phyloP scores from a whole-genome alignment of 2,888 invertebrate species.

The Ptilodon capucinus region DNA sequence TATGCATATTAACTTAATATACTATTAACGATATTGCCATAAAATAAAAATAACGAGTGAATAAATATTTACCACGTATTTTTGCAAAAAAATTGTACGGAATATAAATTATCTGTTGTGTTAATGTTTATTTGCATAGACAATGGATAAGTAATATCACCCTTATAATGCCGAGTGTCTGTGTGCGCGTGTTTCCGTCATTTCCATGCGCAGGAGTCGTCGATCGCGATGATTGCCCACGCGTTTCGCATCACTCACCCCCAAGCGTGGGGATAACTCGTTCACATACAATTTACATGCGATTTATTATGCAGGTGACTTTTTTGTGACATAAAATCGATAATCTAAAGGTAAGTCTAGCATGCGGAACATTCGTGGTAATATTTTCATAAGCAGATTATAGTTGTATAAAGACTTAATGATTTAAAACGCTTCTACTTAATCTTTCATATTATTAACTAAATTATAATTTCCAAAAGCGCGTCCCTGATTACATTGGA shows the following conservation, averaged over 20 bases:
- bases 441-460: too few relatives aligned
- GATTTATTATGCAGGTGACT: conserved; percentile 58
- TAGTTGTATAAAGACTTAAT: conserved; percentile 4
- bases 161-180: conserved; percentile 20
- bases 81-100: conserved; percentile 46
- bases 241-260: conserved; percentile 81
- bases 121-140: conserved; percentile 70
- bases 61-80: conserved; percentile 31
- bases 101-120: conserved; percentile 51
- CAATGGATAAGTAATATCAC: conserved; percentile 66
- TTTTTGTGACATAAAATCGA: conserved; percentile 62
- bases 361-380: conserved; percentile 23
- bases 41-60: conserved; percentile 27
- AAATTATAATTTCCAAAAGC: too few relatives aligned
- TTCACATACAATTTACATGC: conserved; percentile 77
- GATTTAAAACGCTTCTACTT: neutral
- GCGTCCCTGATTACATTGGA: too few relatives aligned
- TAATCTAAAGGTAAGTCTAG: conserved; percentile 61
- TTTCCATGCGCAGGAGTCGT: conserved; percentile 73
- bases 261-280: conserved; percentile 64
- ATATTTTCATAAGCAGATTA: conserved; percentile 26
- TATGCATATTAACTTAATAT: conserved; percentile 39
- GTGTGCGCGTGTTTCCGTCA: conserved; percentile 67
- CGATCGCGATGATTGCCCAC: conserved; percentile 79
- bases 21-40: conserved; percentile 35